Base-by-base conservation (phyloP, 2,888 invertebrate species). In the Dasypogon diadema region DNA sequence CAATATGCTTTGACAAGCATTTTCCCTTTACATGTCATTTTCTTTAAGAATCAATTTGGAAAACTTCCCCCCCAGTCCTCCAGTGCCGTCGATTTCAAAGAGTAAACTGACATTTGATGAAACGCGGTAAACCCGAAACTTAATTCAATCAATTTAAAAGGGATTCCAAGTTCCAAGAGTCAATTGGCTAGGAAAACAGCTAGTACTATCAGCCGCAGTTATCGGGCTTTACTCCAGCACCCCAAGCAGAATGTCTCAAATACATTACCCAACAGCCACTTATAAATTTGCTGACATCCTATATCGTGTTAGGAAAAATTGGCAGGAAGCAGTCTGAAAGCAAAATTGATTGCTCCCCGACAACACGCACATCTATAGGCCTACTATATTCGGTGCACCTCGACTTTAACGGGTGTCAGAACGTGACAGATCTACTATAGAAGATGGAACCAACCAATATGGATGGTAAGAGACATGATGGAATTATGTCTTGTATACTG, bases 41-140 rank as follows among this genome's bases (percentile, higher is more conserved):
- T 42, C 42, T 42, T 42, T 42, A 42, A 42, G 42, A 42, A 42
- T 42, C 42, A 42, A 42, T 42, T 42, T 42, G n/a, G n/a, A n/a
- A n/a, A n/a, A n/a, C 42, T 8, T 12, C 8, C n/a, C 8, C n/a
- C 42, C 12, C 42, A 6, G 12, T 12, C 42, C 42, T 2, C 1
- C 42, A 0, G n/a, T 12, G 0, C 42, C 42, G 12, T 42, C 42
- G 42, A 6, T 42, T 12, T 42, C 42, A 42, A 42, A 42, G 42
- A 42, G 42, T 42, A 42, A 42, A 42, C 42, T 42, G 42, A 3
- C 42, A 12, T 42, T 42, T 42, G 42, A 42, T 42, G 42, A 42
- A 42, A 12, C 8, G 42, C n/a, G 42, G 12, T n/a, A 42, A 42
- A 42, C 42, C 42, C 42, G 6, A 42, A 42, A 42, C 42, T 42